phyloP scores from a whole-genome alignment of 2,888 invertebrate species.

The Heliconius ethilla region DNA sequence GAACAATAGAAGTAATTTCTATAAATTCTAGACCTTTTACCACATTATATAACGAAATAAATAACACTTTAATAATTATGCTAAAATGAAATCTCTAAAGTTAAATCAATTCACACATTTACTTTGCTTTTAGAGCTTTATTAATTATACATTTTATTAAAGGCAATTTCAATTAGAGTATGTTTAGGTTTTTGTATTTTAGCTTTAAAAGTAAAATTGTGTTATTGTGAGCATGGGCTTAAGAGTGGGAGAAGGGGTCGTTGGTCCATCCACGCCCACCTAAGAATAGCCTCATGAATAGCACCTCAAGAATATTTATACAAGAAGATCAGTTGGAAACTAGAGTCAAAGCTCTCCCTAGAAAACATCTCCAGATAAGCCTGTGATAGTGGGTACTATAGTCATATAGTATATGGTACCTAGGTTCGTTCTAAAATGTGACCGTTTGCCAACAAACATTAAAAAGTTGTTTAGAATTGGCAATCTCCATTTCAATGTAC shows the following conservation, averaged over 20 bases:
- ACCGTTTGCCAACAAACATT: constrained; percentile 29
- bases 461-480: constrained; percentile 30
- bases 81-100: not conserved
- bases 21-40: constrained; percentile 4
- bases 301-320: no score
- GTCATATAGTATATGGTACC: not conserved
- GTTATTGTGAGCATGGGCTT: not conserved
- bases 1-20: not conserved
- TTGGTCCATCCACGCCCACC: no score
- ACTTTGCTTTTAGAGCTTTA: constrained; percentile 6
- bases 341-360: no score
- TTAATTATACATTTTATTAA: not conserved
- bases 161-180: constrained; percentile 6
- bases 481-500: constrained; percentile 33
- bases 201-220: not conserved
- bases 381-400: no score
- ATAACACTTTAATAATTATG: no score
- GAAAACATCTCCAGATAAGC: no score
- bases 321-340: no score
- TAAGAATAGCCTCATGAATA: no score
- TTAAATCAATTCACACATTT: constrained; percentile 10
- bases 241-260: no score
- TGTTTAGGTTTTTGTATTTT: not conserved
- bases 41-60: not conserved
- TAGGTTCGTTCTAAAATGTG: not conserved